These are phyloP conservation scores for Serrognathus titanus DNA, from an alignment of 2,888 invertebrate species.

Conservation along the genomic window DNA sequence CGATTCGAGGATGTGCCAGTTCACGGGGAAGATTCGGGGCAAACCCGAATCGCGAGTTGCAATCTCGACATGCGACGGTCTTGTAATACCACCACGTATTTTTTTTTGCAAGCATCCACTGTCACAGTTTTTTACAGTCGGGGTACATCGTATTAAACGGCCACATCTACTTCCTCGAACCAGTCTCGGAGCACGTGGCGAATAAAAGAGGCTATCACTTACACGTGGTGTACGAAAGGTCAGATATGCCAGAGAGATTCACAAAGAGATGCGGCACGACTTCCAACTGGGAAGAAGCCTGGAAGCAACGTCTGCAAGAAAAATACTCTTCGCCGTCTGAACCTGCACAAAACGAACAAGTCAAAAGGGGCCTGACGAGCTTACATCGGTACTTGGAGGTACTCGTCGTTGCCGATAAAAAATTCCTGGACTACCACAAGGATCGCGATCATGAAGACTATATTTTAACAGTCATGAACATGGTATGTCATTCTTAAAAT, in stretches of 20 bases:
- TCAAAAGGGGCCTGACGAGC: constrained; percentile 38
- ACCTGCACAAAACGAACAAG: constrained; percentile 24
- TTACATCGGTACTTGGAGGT: constrained; percentile 57
- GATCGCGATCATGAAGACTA: constrained; percentile 62
- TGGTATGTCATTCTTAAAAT: constrained; percentile 48
- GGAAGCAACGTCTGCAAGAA: constrained; percentile 39
- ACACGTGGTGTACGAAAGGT: constrained; percentile 52
- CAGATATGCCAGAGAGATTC: constrained; percentile 13
- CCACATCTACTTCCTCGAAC: constrained; percentile 59
- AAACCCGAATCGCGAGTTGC: constrained; percentile 50
- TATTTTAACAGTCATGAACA: constrained; percentile 67
- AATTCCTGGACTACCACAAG: constrained; percentile 62
- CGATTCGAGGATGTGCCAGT: constrained; percentile 49
- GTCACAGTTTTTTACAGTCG: constrained; percentile 41
- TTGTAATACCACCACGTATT: constrained; percentile 31
- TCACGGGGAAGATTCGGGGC: constrained; percentile 51
- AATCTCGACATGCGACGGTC: constrained; percentile 51
- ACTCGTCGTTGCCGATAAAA: constrained; percentile 63
- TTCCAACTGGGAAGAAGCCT: constrained; percentile 43
- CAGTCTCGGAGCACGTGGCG: constrained; percentile 51
- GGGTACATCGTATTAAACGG: constrained; percentile 54
- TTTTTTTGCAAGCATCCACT: not conserved
- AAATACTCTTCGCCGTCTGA: constrained; percentile 15
- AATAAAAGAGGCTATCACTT: constrained; percentile 52
- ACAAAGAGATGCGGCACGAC: constrained; percentile 31